These are phyloP conservation scores for Chloroclystis v-ata DNA, from an alignment of 2,888 invertebrate species.

Conservation along the genomic window DNA sequence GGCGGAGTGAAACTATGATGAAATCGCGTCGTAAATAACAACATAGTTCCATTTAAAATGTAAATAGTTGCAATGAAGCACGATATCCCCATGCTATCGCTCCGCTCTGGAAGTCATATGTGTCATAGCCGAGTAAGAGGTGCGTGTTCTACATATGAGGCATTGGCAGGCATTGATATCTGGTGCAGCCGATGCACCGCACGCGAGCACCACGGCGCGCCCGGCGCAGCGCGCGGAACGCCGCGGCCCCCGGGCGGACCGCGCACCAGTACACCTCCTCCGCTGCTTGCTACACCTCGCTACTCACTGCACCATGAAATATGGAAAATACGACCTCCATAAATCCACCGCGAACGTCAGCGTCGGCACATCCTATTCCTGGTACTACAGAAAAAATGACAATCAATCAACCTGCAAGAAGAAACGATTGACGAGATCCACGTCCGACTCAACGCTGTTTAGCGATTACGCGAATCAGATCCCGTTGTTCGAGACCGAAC, in stretches of 20 bases:
- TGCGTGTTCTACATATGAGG: constrained; percentile 45
- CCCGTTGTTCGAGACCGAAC: constrained; percentile 64
- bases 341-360: constrained; percentile 69
- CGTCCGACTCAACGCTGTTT: constrained; percentile 73
- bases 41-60: constrained; percentile 44
- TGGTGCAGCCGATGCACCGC: constrained; percentile 52
- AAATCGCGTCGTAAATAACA: constrained; percentile 29
- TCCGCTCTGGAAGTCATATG: constrained; percentile 68
- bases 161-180: constrained; percentile 38
- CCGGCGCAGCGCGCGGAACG: constrained; percentile 59
- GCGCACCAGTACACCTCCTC: constrained; percentile 48
- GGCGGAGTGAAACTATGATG: constrained; percentile 15
- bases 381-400: constrained; percentile 72
- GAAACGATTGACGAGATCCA: constrained; percentile 54
- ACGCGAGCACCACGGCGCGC: constrained; percentile 45
- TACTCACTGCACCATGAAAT: constrained; percentile 63
- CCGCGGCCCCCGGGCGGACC: constrained; percentile 51
- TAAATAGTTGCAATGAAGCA: constrained; percentile 29
- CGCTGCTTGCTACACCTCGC: constrained; percentile 53
- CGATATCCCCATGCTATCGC: constrained; percentile 61
- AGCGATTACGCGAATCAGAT: constrained; percentile 75
- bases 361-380: constrained; percentile 72
- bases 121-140: constrained; percentile 57
- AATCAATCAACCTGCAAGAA: constrained; percentile 53
- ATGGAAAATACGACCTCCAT: constrained; percentile 75